phyloP scores from a whole-genome alignment of 37 sponge, comb jelly and placozoan genomes.

The Aplysina aerophoba region DNA sequence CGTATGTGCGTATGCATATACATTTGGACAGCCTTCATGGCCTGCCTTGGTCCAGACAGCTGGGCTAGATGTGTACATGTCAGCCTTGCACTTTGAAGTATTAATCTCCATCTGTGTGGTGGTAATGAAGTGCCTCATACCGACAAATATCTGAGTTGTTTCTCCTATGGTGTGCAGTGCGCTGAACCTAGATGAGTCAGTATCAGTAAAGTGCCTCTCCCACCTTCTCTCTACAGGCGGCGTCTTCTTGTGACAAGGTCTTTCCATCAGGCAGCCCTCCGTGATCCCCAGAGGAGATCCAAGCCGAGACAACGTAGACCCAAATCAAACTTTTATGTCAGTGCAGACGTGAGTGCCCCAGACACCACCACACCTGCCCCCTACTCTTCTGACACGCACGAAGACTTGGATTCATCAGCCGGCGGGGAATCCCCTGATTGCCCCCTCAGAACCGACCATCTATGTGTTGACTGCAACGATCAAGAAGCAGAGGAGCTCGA shows the following conservation, averaged over 20 bases:
- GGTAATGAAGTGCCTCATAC: too few relatives aligned
- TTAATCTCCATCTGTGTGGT: too few relatives aligned
- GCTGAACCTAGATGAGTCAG: too few relatives aligned
- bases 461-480: too few relatives aligned
- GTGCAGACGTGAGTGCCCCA: constrained; percentile 75
- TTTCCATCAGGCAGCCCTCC: constrained; percentile 14
- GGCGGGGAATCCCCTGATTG: constrained; percentile 37
- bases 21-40: too few relatives aligned
- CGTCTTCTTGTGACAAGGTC: constrained; percentile 8
- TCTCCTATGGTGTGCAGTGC: too few relatives aligned
- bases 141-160: too few relatives aligned
- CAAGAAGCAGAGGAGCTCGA: too few relatives aligned
- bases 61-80: too few relatives aligned
- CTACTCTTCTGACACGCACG: constrained; percentile 35
- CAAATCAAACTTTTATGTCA: constrained; percentile 31
- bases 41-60: too few relatives aligned
- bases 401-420: constrained; percentile 33
- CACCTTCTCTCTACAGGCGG: not conserved
- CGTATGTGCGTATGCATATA: too few relatives aligned
- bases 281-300: constrained; percentile 23
- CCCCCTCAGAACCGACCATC: not conserved
- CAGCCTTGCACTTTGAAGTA: too few relatives aligned
- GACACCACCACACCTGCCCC: constrained; percentile 70
- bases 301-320: constrained; percentile 49
- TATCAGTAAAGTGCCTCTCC: not conserved